A percentile compares a stretch with the other conserved stretches of the same genome.
phyloP scores from a whole-genome alignment of 2,797 vertebrate species.

The Manis crassicaudata region DNA sequence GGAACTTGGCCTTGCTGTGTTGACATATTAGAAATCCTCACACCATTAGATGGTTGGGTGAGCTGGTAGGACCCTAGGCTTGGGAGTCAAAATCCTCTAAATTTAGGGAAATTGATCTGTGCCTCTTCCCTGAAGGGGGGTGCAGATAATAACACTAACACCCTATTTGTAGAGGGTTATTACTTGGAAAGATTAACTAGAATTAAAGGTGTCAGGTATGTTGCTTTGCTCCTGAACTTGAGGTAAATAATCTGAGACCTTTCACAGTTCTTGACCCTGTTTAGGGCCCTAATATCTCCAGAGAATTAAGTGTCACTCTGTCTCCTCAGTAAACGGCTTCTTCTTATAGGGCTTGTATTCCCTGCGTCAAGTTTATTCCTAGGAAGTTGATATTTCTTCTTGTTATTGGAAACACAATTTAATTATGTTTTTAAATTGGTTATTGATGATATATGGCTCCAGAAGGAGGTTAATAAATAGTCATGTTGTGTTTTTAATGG shows the following conservation, averaged over 20 bases:
- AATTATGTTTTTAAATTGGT: slow-evolving; percentile 66
- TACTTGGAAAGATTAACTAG: not conserved
- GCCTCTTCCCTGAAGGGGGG: not conserved
- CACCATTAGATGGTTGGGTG: not conserved
- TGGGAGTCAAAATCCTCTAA: not conserved
- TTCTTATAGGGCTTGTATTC: not conserved
- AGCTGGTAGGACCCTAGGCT: too few relatives aligned
- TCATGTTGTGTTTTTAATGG: slow-evolving; percentile 16
- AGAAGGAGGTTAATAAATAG: slow-evolving; percentile 50
- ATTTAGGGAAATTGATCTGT: not conserved
- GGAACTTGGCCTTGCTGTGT: not conserved
- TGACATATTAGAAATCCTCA: not conserved
- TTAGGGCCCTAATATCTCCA: not conserved
- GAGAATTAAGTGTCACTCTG: not conserved
- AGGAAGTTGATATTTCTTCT: slow-evolving; percentile 53
- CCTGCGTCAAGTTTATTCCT: not conserved
- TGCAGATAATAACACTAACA: not conserved
- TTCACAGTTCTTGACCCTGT: not conserved
- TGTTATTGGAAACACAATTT: slow-evolving; percentile 55
- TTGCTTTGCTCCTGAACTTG: not conserved
- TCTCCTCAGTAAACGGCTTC: not conserved
- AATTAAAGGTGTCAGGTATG: not conserved
- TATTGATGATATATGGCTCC: slow-evolving; percentile 46
- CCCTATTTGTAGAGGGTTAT: not conserved
- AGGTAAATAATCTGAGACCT: not conserved